Evolutionary conservation across 1,140 invertebrate species (phyloP), one percentile per base, ranked within the genome.

Genomic region (Galendromus occidentalis): DNA sequence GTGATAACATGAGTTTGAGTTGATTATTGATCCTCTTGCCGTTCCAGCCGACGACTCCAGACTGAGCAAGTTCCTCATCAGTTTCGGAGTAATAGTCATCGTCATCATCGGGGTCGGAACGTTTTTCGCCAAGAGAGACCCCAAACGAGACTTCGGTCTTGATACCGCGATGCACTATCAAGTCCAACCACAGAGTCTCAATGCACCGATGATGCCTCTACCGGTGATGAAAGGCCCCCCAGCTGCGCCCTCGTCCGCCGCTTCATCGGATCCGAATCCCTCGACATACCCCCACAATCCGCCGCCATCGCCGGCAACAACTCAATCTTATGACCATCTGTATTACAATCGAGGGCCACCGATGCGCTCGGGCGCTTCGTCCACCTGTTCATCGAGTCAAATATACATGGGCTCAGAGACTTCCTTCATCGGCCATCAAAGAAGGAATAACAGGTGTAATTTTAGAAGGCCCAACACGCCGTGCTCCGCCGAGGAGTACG

Each of bases 151-250:
- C 33, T 39, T 39, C 33, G 9, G 4, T 39, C 0, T 64, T 66
- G 17, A 68, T 68, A 18, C 73, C 74, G 67, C 73, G 73, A 7
- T 75, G 74, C 70, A 68, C 66, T 18, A 68, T 64, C n/a, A 69
- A 71, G 67, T 75, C 73, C 65, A 70, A 71, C 12, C 70, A 39
- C 9, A n/a, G 18, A 20, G 66, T 28, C 14, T 41, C 42, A 68
- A 39, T 44, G 17, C 22, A 65, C 22, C 66, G 33, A 20, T 66
- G 17, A 42, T 51, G 39, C 63, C 17, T 20, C 30, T 22, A 5
- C 14, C 14, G 2, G 25, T 59, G 51, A 59, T 59, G 51, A 59
- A 25, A 25, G 28, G 18, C 18, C 25, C 25, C 6, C 51, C 51
- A 4, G 25, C 51, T 4, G 33, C 33, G 25, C 25, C 51, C 33